Percentiles rank a stretch among this genome's conserved stretches.
phyloP scores from a whole-genome alignment of 2,797 vertebrate species.

The Syngnathus rostellatus region DNA sequence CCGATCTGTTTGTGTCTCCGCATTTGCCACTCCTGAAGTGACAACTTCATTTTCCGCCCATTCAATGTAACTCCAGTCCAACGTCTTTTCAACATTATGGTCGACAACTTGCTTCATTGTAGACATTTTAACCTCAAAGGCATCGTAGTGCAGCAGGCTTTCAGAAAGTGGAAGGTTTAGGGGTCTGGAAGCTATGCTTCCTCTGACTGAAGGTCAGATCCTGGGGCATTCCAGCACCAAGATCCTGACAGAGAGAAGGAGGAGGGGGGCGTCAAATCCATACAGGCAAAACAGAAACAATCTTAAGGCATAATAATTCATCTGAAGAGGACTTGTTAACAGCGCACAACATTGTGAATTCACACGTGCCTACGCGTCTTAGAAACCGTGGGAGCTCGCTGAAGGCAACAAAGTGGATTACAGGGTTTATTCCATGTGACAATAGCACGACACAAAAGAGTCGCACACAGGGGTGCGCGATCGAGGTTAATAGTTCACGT shows the following conservation, averaged over 20 bases:
- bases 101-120: constrained; percentile 59
- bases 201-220: constrained; percentile 45
- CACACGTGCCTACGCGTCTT: neutral
- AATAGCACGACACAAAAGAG: neutral
- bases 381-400: neutral
- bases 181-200: constrained; percentile 24
- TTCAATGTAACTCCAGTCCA: constrained; percentile 67
- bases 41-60: constrained; percentile 56
- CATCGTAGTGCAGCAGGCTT: constrained; percentile 51
- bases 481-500: neutral
- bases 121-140: constrained; percentile 63
- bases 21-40: constrained; percentile 30
- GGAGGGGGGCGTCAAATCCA: constrained; percentile 28
- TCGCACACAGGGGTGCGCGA: neutral
- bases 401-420: constrained; percentile 5
- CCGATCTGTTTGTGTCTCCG: constrained; percentile 62
- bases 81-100: constrained; percentile 49
- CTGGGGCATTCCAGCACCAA: constrained; percentile 48
- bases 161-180: constrained; percentile 37
- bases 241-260: constrained; percentile 17
- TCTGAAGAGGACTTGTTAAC: constrained; percentile 24
- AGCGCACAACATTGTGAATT: neutral
- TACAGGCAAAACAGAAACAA: constrained; percentile 9
- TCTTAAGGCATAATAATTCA: constrained; percentile 16
- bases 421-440: constrained; percentile 3